These are phyloP conservation scores for Synanthedon formicaeformis DNA, from an alignment of 2,888 invertebrate genomes.

Conservation along the genomic window DNA sequence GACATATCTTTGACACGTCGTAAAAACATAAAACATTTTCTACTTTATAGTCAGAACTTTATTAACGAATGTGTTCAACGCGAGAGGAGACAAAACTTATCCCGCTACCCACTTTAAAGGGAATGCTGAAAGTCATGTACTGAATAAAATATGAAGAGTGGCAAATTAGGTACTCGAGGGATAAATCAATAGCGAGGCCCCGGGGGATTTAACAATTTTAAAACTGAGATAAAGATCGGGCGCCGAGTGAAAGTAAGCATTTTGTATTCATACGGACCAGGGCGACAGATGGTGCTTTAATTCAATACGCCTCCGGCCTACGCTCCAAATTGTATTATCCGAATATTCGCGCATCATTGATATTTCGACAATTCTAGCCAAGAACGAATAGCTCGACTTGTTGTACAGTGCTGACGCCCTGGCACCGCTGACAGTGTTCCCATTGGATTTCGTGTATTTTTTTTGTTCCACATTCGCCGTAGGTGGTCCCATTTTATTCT, in stretches of 20 bases:
- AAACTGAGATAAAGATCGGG: slow-evolving; percentile 68
- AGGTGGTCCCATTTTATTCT: slow-evolving; percentile 18
- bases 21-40: slow-evolving; percentile 7
- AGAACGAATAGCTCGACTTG: slow-evolving; percentile 27
- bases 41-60: slow-evolving; percentile 12
- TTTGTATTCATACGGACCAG: slow-evolving; percentile 65
- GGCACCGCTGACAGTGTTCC: slow-evolving; percentile 1
- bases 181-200: slow-evolving; percentile 58
- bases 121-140: slow-evolving; percentile 36
- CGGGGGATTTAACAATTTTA: slow-evolving; percentile 65
- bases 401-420: slow-evolving; percentile 14
- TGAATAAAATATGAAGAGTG: slow-evolving; percentile 55
- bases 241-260: slow-evolving; percentile 54
- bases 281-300: slow-evolving; percentile 68
- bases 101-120: slow-evolving; percentile 14
- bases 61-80: slow-evolving; percentile 2
- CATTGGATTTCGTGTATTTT: neutral
- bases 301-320: slow-evolving; percentile 66
- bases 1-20: slow-evolving; percentile 3
- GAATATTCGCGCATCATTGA: slow-evolving; percentile 69
- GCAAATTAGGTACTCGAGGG: slow-evolving; percentile 55
- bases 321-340: slow-evolving; percentile 65
- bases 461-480: slow-evolving; percentile 4
- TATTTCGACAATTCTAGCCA: slow-evolving; percentile 60
- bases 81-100: neutral